Conservation (phyloP, 2,113 vertebrate genomes). For the Lutjanus erythropterus region DNA sequence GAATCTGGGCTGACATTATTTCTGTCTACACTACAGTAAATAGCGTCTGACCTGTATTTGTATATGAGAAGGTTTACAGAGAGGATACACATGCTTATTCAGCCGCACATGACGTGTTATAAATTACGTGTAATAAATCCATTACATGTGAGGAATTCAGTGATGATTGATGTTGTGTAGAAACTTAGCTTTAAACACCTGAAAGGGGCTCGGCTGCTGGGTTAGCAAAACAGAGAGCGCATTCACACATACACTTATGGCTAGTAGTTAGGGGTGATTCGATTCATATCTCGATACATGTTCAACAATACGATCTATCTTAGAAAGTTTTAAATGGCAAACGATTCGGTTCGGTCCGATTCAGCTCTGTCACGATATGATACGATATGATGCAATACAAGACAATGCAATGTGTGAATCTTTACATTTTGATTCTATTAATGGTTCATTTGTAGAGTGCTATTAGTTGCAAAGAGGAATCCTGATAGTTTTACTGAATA, state of each 20-base stretch:
- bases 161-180: not conserved
- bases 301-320: too few species aligned
- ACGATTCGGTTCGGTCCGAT: too few species aligned
- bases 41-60: not conserved
- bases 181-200: not conserved
- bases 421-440: too few species aligned
- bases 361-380: too few species aligned
- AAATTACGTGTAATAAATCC: not conserved
- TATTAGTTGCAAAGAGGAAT: too few species aligned
- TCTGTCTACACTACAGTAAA: accelerated
- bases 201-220: not conserved
- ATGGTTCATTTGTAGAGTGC: too few species aligned
- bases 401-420: too few species aligned
- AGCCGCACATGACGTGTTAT: not conserved
- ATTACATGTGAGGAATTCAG: not conserved
- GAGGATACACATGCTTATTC: not conserved
- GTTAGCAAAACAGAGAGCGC: not conserved
- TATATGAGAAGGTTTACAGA: not conserved
- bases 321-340: too few species aligned
- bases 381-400: too few species aligned
- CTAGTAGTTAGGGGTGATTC: too few species aligned
- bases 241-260: not conserved
- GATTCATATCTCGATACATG: too few species aligned
- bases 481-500: too few species aligned
- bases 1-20: not conserved